These are phyloP conservation scores for Noctua janthe DNA, from an alignment of 2,888 invertebrate genomes.

Conservation along the genomic window DNA sequence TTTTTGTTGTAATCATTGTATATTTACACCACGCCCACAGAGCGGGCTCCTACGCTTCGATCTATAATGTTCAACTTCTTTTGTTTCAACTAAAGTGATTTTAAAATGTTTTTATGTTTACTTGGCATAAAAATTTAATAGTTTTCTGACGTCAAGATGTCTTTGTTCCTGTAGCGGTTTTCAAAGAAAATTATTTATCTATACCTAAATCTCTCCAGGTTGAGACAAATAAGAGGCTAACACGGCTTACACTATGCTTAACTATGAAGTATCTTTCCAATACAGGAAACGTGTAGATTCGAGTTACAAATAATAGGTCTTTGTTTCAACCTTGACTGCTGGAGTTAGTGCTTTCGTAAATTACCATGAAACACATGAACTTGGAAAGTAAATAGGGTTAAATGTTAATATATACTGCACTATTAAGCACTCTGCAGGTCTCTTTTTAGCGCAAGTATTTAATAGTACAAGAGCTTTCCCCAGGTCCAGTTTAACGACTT, in stretches of 20 bases:
- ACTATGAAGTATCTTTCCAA: conserved; percentile 6
- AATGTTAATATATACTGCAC: conserved; percentile 9
- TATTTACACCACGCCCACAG: conserved; percentile 77
- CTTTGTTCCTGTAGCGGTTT: background rate
- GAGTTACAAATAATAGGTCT: background rate
- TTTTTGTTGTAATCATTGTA: conserved; percentile 68
- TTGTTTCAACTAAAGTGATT: conserved; percentile 52
- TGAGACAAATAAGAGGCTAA: conserved; percentile 2
- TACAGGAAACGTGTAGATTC: background rate
- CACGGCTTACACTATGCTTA: background rate
- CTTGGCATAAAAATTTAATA: conserved; percentile 23
- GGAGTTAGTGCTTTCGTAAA: background rate
- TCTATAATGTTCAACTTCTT: conserved; percentile 69
- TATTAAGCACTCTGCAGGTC: background rate
- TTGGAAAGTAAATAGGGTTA: background rate
- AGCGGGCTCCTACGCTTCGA: conserved; percentile 64
- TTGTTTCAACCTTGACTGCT: conserved; percentile 1
- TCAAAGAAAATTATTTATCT: background rate
- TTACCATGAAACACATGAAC: background rate
- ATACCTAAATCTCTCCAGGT: background rate
- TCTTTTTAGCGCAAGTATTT: background rate
- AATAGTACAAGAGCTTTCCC: conserved; percentile 13
- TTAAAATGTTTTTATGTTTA: conserved; percentile 26
- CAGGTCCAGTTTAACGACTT: conserved; percentile 9
- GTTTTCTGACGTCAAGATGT: background rate